Evolutionary conservation across 2,888 invertebrate genomes (phyloP).

Genomic region (Nomada goodeniana): DNA sequence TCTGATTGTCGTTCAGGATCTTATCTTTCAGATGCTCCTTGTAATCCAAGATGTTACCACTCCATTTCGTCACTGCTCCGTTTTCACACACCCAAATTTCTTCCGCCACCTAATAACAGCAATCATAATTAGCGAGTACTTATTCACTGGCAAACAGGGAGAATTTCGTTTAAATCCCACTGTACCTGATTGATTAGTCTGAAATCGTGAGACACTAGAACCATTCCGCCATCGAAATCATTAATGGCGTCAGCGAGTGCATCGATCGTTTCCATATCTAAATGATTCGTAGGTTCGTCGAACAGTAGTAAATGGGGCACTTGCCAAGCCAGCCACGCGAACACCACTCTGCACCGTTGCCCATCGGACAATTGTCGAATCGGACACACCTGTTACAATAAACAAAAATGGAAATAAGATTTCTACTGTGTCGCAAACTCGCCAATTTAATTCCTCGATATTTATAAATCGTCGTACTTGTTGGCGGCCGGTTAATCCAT

Average conservation of each 20-base stretch:
- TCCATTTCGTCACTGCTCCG: conserved; percentile 97
- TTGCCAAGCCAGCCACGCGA: conserved; percentile 99
- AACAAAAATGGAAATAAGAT: background rate
- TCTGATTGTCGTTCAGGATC: conserved; percentile 89
- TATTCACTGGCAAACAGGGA: background rate
- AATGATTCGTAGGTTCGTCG: conserved; percentile 96
- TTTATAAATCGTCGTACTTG: conserved; percentile 87
- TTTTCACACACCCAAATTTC: conserved; percentile 99
- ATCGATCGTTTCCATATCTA: conserved; percentile 99
- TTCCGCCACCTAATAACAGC: conserved; percentile 93
- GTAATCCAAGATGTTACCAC: conserved; percentile 97
- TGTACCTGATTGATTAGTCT: conserved; percentile 98
- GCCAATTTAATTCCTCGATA: background rate
- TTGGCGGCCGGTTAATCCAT: conserved; percentile 98
- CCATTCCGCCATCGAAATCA: conserved; percentile 99
- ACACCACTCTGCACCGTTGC: conserved; percentile 98
- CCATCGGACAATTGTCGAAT: conserved; percentile 98
- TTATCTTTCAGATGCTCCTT: conserved; percentile 97
- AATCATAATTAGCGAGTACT: background rate
- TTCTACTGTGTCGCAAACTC: background rate
- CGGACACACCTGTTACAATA: conserved; percentile 90
- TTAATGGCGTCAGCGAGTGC: conserved; percentile 98
- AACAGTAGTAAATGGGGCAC: conserved; percentile 96
- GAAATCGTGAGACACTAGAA: conserved; percentile 99
- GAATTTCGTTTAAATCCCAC: conserved; percentile 3